Conservation (phyloP, 2,113 vertebrate genomes). For the Prunella fulvescens region DNA sequence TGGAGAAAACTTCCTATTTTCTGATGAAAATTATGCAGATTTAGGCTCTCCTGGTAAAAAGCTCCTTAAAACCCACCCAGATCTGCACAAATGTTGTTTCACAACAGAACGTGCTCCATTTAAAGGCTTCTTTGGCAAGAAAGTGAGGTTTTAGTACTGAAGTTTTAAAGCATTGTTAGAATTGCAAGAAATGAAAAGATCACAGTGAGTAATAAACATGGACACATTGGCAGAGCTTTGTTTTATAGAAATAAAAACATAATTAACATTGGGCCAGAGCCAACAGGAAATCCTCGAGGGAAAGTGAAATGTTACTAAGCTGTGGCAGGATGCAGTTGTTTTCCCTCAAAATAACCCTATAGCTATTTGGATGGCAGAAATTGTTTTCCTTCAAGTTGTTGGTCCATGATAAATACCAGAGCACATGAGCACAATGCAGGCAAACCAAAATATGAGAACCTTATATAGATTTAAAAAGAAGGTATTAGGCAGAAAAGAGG, state of each 20-base stretch:
- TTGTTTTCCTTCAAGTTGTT: conserved; percentile 7
- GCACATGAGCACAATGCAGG: not conserved
- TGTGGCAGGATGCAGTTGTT: conserved; percentile 59
- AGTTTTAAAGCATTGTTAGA: not conserved
- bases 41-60: not conserved
- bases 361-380: conserved; percentile 35
- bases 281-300: conserved; percentile 63
- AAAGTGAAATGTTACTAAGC: conserved; percentile 56
- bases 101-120: not conserved
- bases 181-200: conserved; percentile 41
- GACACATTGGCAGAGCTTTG: conserved; percentile 49
- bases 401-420: not conserved
- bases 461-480: not conserved
- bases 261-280: conserved; percentile 46
- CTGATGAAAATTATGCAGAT: not conserved
- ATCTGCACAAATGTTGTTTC: not conserved
- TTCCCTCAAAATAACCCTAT: conserved; percentile 56
- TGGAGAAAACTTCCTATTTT: not conserved
- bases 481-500: not conserved
- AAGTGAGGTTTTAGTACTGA: not conserved
- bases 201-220: conserved; percentile 11
- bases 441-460: not conserved
- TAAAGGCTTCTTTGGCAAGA: not conserved
- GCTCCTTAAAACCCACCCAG: not conserved
- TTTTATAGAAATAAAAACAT: conserved; percentile 50